Evolutionary conservation across 2,113 vertebrate genomes (phyloP), one percentile per base, ranked within the genome.

Genomic region (Corythornis vintsioides): DNA sequence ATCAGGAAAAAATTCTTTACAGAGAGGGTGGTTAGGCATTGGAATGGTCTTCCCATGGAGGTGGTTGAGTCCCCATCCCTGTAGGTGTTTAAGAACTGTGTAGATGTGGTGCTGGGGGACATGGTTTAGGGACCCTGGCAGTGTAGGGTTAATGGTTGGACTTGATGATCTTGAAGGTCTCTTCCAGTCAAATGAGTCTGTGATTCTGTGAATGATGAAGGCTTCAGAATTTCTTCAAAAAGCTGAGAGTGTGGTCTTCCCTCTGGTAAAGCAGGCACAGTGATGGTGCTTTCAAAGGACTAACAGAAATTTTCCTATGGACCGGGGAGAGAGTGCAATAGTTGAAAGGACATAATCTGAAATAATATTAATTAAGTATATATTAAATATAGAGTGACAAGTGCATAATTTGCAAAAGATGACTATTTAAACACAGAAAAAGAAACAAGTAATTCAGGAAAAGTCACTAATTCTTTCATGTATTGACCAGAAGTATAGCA

Each of bases 241-340:
- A 50, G 14, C 26, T 38, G 28, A 22, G 43, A 71, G 5, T 6
- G 4, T 25, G 14, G 8, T 38, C 14, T 11, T 8, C 64, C 3
- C 15, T 50, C 42, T 19, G 13, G 42, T 35, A 74, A 74, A 40
- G 6, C 16, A 86, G 43, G 12, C 31, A 85, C 11, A 72, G 31
- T 0, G 1, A 74, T 4, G 3, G 22, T 1, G 3, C 8, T 53
- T 86, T 48, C 57, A 40, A 42, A 26, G 13, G 16, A 25, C 11
- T 43, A 17, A 16, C 10, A 47, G 21, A 55, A 72, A 38, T 7
- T 47, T 57, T 70, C n/a, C 26, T 31, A 10, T 1, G 1, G n/a
- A 17, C 21, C 67, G 7, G 9, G 31, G 60, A 16, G 7, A 38
- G 13, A 31, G n/a, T 1, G 3, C 20, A 64, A 11, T 11, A 13